phyloP scores from a whole-genome alignment of 2,113 vertebrate genomes.

The Sapayoa aenigma region DNA sequence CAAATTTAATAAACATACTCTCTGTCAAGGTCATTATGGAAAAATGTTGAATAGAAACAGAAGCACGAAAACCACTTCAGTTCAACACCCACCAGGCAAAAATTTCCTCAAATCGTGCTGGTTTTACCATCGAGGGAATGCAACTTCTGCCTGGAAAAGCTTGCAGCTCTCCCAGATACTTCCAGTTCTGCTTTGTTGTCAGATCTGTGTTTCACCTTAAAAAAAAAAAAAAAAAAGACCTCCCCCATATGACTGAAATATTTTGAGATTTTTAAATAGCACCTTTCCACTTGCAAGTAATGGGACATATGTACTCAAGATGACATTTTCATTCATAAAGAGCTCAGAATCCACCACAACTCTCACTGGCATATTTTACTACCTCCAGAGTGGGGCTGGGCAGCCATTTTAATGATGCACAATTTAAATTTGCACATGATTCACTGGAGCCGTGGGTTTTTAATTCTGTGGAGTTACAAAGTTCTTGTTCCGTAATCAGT shows the following conservation, averaged over 20 bases:
- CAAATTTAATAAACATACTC: not conserved
- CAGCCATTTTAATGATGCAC: not conserved
- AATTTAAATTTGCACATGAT: not conserved
- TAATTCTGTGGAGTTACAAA: slow-evolving; percentile 12
- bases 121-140: not conserved
- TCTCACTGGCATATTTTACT: not conserved
- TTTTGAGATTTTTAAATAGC: not conserved
- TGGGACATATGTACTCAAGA: not conserved
- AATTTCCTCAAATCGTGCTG: not conserved
- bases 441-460: not conserved
- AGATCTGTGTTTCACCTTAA: not conserved
- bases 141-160: not conserved
- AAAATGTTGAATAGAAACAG: not conserved
- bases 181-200: not conserved
- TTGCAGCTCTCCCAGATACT: not conserved
- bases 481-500: slow-evolving; percentile 44
- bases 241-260: not conserved
- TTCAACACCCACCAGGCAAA: not conserved
- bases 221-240: not conserved
- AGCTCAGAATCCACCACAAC: not conserved
- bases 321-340: not conserved
- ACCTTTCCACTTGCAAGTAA: not conserved
- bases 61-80: rapidly evolving
- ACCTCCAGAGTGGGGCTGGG: not conserved
- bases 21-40: not conserved